Percentiles rank a stretch among this genome's conserved stretches.
These are phyloP conservation scores for Caenorhabditis tropicalis DNA, from an alignment of 1,140 invertebrate genomes.

Conservation along the genomic window DNA sequence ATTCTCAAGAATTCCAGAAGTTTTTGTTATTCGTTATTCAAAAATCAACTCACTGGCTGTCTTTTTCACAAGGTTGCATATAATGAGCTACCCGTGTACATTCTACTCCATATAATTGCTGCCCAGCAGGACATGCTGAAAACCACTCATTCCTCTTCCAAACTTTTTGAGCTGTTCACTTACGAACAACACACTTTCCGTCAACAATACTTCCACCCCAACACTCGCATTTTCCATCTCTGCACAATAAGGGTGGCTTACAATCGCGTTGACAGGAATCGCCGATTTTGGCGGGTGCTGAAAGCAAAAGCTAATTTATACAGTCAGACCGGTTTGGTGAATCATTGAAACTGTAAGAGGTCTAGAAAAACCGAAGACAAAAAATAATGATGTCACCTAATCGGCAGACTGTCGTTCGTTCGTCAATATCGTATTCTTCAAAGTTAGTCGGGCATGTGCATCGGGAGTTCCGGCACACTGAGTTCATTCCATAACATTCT, in stretches of 20 bases:
- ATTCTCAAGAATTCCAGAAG: no score
- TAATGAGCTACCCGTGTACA: conserved; percentile 68
- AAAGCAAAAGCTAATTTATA: conserved; percentile 49
- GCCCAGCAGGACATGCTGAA: conserved; percentile 70
- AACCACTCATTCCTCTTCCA: not conserved
- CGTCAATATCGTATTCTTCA: conserved; percentile 70
- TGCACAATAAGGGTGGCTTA: conserved; percentile 69
- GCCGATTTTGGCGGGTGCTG: conserved; percentile 70
- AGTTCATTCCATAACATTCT: conserved; percentile 71
- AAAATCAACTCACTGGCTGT: conserved; percentile 1
- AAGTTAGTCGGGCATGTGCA: conserved; percentile 72
- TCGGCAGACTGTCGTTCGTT: conserved; percentile 64
- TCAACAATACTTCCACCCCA: conserved; percentile 71
- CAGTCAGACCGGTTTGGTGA: conserved; percentile 22
- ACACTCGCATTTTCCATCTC: conserved; percentile 72
- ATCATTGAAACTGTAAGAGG: conserved; percentile 42
- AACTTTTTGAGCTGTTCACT: conserved; percentile 51
- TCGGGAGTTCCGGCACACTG: conserved; percentile 67
- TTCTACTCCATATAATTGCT: conserved; percentile 71
- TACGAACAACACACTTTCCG: conserved; percentile 69
- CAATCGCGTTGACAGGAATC: conserved; percentile 70
- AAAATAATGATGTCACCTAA: conserved; percentile 59
- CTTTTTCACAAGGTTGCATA: conserved; percentile 66
- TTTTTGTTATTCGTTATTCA: not conserved
- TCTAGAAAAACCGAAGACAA: conserved; percentile 9